phyloP scores from a whole-genome alignment of 1,140 invertebrate genomes.

The Coelopa frigida region DNA sequence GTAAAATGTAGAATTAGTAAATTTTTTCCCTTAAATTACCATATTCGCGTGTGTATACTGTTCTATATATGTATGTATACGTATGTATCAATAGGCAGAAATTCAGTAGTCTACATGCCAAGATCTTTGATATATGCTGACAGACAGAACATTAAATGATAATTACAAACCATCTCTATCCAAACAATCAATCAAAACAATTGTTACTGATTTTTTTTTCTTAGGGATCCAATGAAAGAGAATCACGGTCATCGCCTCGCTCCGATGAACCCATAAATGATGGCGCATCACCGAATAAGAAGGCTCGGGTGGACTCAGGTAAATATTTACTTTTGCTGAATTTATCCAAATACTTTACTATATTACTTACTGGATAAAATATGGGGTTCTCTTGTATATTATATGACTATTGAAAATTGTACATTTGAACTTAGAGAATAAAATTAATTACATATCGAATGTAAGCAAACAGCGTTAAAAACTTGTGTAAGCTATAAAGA shows the following conservation, averaged over 20 bases:
- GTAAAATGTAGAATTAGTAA: no score
- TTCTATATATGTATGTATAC: no score
- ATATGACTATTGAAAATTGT: constrained; percentile 20
- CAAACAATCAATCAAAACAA: no score
- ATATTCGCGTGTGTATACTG: no score
- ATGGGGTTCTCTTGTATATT: constrained; percentile 1
- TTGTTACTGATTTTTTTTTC: constrained; percentile 13
- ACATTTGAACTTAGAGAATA: constrained; percentile 15
- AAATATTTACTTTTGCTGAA: constrained; percentile 28
- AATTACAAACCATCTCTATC: no score
- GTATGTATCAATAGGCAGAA: no score
- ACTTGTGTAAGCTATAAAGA: neutral
- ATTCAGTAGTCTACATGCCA: no score
- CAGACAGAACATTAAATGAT: no score
- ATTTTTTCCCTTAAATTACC: no score
- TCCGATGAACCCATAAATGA: constrained; percentile 37
- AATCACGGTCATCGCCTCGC: constrained; percentile 35
- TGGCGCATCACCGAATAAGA: constrained; percentile 30
- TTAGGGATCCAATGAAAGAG: constrained; percentile 42
- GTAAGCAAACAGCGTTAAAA: neutral
- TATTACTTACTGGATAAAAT: constrained; percentile 10
- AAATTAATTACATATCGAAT: constrained; percentile 16
- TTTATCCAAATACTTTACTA: neutral
- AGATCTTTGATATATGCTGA: no score
- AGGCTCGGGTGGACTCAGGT: constrained; percentile 39